Base-by-base conservation (phyloP, 2,888 invertebrate genomes). In the Acronicta aceris region DNA sequence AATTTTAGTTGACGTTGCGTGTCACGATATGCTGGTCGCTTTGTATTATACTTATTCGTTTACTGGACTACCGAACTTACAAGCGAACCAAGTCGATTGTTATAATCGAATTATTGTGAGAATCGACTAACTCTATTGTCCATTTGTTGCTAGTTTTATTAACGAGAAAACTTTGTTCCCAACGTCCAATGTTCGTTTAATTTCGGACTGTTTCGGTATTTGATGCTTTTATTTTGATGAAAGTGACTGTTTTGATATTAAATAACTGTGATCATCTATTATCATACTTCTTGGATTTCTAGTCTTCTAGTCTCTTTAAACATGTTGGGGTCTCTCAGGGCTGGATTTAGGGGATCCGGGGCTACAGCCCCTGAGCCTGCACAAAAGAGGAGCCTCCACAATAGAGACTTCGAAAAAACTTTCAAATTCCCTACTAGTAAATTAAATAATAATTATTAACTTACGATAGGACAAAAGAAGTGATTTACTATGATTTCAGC, bases 131-230 rank as follows among this genome's bases (percentile, higher is more conserved):
- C 65, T 76, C 64, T 42, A 74, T 75, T 71, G 70, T 78, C 74
- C 58, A 50, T 48, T 51, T 41, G 58, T 64, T 74, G 68, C 61
- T 65, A 79, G 74, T 78, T 79, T 74, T 78, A 79, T 79, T 81
- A 81, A 80, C 74, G 82, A 79, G 74, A 70, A 80, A 81, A 81
- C 52, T 81, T 81, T 65, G 47, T 36, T 48, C 38, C n/a, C 57
- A 41, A 47, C 47, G 49, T 53, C 40, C 21, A 55, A 53, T 53
- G 57, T 67, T 66, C 54, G 50, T 65, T 65, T 68, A 65, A 71
- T 68, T 63, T 59, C 57, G 36, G 36, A 61, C n/a, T 68, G 47
- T 41, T 63, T 43, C 33, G n/a, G 40, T 40, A 38, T 65, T 52
- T 36, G 50, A 53, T 17, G 33, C 10, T 8, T 54, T 65, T 71